These are phyloP conservation scores for Priocnemis perturbator DNA, from an alignment of 2,888 invertebrate genomes.

Conservation along the genomic window DNA sequence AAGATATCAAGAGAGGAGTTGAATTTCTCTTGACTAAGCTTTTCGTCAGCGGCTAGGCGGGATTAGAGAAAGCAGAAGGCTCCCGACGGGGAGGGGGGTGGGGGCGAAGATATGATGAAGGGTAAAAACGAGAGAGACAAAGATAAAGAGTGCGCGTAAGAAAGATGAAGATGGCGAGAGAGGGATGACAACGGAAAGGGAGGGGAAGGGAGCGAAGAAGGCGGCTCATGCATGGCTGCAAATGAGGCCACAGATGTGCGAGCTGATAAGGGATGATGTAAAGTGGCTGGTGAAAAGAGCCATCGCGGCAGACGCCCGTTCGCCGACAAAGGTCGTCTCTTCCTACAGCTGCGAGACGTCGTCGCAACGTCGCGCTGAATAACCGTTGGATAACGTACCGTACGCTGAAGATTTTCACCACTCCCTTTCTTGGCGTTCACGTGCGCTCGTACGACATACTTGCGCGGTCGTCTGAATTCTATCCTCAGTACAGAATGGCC, in stretches of 20 bases:
- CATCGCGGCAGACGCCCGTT: conserved; percentile 52
- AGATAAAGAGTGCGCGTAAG: not conserved
- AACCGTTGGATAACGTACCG: conserved; percentile 9
- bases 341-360: conserved; percentile 27
- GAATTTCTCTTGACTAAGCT: too few species aligned
- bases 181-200: conserved; percentile 30
- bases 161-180: conserved; percentile 8
- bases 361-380: conserved; percentile 21
- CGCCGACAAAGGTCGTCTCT: conserved; percentile 32
- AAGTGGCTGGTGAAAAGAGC: conserved; percentile 69
- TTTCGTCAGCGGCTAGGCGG: too few species aligned
- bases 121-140: not conserved
- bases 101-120: too few species aligned
- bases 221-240: conserved; percentile 65
- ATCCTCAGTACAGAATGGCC: not conserved
- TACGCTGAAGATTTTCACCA: conserved; percentile 1
- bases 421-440: conserved; percentile 22
- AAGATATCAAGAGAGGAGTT: too few species aligned
- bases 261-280: conserved; percentile 68
- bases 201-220: conserved; percentile 28
- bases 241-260: conserved; percentile 69
- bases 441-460: too few species aligned
- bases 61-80: too few species aligned
- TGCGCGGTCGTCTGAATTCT: conserved; percentile 23
- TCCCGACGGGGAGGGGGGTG: too few species aligned